These are phyloP conservation scores for Alsophila aescularia DNA, from an alignment of 2,888 invertebrate species.

Conservation along the genomic window DNA sequence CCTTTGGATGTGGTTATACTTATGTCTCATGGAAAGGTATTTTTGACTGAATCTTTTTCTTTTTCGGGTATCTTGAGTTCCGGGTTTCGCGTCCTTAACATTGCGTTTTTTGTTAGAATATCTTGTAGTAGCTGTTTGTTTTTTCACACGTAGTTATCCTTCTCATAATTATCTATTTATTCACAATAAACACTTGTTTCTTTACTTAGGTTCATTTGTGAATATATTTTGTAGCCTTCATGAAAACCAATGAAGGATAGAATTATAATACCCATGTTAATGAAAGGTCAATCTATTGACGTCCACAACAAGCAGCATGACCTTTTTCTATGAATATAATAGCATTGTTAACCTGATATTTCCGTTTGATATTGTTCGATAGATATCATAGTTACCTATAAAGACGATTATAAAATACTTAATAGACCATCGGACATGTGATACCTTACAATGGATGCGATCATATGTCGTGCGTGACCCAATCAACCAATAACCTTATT, in stretches of 20 bases:
- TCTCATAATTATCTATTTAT: neutral
- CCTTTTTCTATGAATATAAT: conserved; percentile 71
- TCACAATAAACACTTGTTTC: neutral
- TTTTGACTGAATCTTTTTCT: conserved; percentile 46
- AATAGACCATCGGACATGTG: conserved; percentile 33
- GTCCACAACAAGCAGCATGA: conserved; percentile 46
- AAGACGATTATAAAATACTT: conserved; percentile 51
- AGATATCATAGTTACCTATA: neutral
- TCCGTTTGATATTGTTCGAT: conserved; percentile 69
- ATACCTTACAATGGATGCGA: conserved; percentile 34
- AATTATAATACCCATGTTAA: conserved; percentile 17
- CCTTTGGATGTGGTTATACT: conserved; percentile 73
- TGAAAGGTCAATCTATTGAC: conserved; percentile 20
- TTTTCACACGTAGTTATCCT: neutral
- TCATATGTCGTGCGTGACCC: conserved; percentile 32
- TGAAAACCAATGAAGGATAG: conserved; percentile 18
- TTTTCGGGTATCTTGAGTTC: conserved; percentile 38
- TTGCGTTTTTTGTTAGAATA: neutral
- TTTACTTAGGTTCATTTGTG: neutral
- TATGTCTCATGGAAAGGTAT: conserved; percentile 61
- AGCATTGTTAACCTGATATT: conserved; percentile 70
- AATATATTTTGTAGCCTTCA: conserved; percentile 13
- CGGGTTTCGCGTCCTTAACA: conserved; percentile 18
- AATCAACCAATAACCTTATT: conserved; percentile 30
- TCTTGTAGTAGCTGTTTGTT: too few relatives aligned